These are phyloP conservation scores for Apoderus coryli DNA, from an alignment of 2,888 invertebrate genomes.

Conservation along the genomic window DNA sequence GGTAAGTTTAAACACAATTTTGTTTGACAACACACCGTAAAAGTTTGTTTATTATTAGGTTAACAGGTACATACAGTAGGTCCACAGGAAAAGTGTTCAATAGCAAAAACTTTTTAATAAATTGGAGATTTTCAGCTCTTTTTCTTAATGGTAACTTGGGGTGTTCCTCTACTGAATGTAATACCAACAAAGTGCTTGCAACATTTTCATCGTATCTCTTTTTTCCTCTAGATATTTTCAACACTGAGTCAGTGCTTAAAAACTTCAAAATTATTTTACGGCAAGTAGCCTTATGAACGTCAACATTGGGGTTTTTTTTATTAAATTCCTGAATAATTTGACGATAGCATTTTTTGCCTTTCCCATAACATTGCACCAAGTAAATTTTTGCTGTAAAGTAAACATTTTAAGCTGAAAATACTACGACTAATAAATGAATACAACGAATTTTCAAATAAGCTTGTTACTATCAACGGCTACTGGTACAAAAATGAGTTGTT, in stretches of 20 bases:
- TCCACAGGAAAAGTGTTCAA: too few relatives aligned
- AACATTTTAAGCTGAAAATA: conserved; percentile 1
- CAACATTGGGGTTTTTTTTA: conserved; percentile 3
- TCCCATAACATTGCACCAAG: conserved; percentile 1
- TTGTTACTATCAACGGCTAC: too few relatives aligned
- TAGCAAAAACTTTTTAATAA: conserved; percentile 3
- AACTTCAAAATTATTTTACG: conserved; percentile 1
- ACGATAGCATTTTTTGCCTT: conserved; percentile 2
- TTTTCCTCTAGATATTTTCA: background rate
- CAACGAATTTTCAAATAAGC: too few relatives aligned
- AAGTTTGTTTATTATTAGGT: too few relatives aligned
- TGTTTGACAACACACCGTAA: too few relatives aligned
- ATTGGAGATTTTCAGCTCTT: conserved; percentile 3
- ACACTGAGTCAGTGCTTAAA: conserved; percentile 2
- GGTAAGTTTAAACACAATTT: too few relatives aligned
- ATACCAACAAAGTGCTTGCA: too few relatives aligned
- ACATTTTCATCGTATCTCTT: too few relatives aligned
- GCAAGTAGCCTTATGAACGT: background rate
- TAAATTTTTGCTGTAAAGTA: conserved; percentile 3
- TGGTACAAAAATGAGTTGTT: too few relatives aligned
- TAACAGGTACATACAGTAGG: too few relatives aligned
- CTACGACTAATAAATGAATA: too few relatives aligned
- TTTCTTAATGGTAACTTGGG: conserved; percentile 3
- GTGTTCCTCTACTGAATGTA: conserved; percentile 3
- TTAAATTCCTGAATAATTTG: conserved; percentile 6